Evolutionary conservation across 1,140 invertebrate species (phyloP), one percentile per base, ranked within the genome.

Genomic region (Brachystomella parvula): DNA sequence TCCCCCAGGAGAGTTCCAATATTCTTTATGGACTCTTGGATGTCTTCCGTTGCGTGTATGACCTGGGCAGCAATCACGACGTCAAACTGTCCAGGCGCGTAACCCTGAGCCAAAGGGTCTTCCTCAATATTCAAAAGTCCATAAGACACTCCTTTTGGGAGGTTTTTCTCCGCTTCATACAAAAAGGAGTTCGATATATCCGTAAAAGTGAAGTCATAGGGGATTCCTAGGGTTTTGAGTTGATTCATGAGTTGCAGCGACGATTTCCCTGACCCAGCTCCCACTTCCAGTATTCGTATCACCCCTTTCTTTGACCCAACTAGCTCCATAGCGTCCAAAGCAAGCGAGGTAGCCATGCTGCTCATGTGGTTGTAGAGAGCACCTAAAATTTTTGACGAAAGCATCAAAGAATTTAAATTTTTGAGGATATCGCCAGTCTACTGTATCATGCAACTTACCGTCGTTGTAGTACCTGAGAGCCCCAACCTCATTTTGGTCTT

Each of bases 101-200:
- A 66, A n/a, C 65, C 65, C 32, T 66, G 65, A n/a, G 0, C 35
- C 3, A 62, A 47, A 19, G 65, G 65, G 24, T 66, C 65, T 30
- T 61, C 44, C 21, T 66, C 65, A 47, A 66, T 61, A 47, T 66
- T 53, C 1, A 66, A 31, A 1, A 62, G 29, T 9, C 15, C 3
- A 57, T 44, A 66, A n/a, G 61, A 32, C 17, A 66, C 59, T 29
- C 39, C 32, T 15, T 61, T 58, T 61, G 26, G n/a, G 39, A 66
- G 62, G 6, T 44, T 57, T n/a, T 49, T 53, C 31, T 66, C 57
- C 21, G 59, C 59, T 24, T 66, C 32, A 24, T 33, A 24, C 30
- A 66, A 21, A 33, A 66, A 57, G 21, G 19, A 21, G 2, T 19
- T 26, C 17, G 65, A 66, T 39, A 66, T 66, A 28, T 66, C 65